Evolutionary conservation across 2,113 vertebrate species (phyloP).

Genomic region (Girardinichthys multiradiatus): DNA sequence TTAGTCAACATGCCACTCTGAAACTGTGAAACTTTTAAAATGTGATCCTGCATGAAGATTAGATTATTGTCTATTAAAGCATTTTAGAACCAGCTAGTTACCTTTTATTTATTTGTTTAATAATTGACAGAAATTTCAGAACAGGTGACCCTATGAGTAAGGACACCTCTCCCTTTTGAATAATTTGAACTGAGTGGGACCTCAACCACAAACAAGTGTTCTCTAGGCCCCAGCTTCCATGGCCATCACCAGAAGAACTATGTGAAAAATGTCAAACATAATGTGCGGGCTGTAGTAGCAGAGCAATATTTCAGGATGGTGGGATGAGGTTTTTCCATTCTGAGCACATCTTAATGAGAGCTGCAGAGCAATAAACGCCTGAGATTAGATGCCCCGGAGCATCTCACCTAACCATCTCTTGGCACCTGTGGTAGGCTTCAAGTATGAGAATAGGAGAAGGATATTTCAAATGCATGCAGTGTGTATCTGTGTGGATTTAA

Average conservation of each 20-base stretch:
- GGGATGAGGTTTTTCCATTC: slow-evolving; percentile 25
- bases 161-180: not conserved
- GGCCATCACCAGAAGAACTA: slow-evolving; percentile 40
- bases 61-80: too few relatives aligned
- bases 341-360: slow-evolving; percentile 21
- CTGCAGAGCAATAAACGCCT: slow-evolving; percentile 19
- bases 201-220: slow-evolving; percentile 33
- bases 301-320: slow-evolving; percentile 48
- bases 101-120: not conserved
- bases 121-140: not conserved
- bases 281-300: slow-evolving; percentile 29
- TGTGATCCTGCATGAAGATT: not conserved
- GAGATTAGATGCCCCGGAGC: slow-evolving; percentile 16
- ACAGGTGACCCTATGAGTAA: not conserved
- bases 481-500: not conserved
- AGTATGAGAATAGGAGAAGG: slow-evolving; percentile 6
- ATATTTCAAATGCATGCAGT: slow-evolving; percentile 7
- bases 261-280: slow-evolving; percentile 55
- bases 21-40: not conserved
- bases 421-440: slow-evolving; percentile 4
- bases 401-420: slow-evolving; percentile 15
- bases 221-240: slow-evolving; percentile 30
- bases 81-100: not conserved
- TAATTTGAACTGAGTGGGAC: slow-evolving; percentile 25
- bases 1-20: not conserved